A percentile compares a stretch with the other conserved stretches of the same genome.
phyloP scores from a whole-genome alignment of 35 echinoderm and acorn worm genomes.

The Amphiura filiformis region DNA sequence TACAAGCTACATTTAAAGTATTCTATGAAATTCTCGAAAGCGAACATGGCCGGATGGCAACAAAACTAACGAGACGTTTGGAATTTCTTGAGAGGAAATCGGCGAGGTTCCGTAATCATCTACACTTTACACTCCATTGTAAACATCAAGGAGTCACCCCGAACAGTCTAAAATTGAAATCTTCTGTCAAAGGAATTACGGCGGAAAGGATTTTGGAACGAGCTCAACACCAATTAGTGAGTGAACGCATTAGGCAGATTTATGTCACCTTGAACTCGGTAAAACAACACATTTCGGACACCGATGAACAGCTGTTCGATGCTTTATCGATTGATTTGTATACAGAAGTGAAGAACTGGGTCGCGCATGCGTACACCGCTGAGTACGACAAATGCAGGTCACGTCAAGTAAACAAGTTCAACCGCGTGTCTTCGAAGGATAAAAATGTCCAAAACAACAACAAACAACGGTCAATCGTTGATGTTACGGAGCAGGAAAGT shows the following conservation, averaged over 20 bases:
- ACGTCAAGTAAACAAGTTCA: background rate
- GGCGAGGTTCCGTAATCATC: background rate
- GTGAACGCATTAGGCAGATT: background rate
- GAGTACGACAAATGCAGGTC: background rate
- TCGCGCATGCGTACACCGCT: background rate
- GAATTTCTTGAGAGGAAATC: too few species aligned
- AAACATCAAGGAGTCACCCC: constrained; percentile 3
- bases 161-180: background rate
- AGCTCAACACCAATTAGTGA: background rate
- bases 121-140: constrained; percentile 4
- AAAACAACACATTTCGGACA: background rate
- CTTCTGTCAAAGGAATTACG: background rate
- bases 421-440: background rate
- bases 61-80: too few species aligned
- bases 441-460: background rate
- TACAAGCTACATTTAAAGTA: too few species aligned
- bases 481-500: background rate
- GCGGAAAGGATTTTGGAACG: background rate
- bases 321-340: background rate
- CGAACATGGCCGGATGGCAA: background rate
- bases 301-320: background rate
- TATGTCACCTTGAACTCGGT: background rate
- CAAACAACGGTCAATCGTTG: background rate
- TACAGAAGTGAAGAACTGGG: constrained; percentile 2
- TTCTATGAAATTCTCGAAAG: too few species aligned